phyloP scores from a whole-genome alignment of 1,140 invertebrate genomes.

The Leptopilina clavipes region DNA sequence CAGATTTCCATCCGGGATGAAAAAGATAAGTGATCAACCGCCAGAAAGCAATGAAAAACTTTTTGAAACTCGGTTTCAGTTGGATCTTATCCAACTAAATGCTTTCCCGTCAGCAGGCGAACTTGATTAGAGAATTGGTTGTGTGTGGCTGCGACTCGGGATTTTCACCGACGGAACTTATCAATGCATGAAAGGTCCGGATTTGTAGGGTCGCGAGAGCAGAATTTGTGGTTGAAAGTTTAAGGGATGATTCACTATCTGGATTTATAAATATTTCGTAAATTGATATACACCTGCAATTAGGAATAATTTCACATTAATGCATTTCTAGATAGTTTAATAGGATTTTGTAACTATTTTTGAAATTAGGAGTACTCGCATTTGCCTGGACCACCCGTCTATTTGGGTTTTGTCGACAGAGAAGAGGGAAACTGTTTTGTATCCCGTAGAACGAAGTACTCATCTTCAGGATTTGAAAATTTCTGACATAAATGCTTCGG shows the following conservation, averaged over 20 bases:
- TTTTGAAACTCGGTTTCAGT: conserved; percentile 3
- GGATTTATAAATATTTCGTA: neutral
- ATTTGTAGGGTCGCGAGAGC: neutral
- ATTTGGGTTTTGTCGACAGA: too few relatives aligned
- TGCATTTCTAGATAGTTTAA: too few relatives aligned
- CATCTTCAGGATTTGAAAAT: too few relatives aligned
- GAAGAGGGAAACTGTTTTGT: too few relatives aligned
- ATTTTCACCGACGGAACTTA: neutral
- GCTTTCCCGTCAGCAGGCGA: neutral
- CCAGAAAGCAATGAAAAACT: conserved; percentile 18
- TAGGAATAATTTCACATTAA: too few relatives aligned
- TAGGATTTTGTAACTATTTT: too few relatives aligned
- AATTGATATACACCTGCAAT: too few relatives aligned
- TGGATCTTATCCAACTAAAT: conserved; percentile 30
- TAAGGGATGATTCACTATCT: conserved; percentile 3
- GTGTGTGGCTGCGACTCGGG: neutral
- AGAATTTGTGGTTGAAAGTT: conserved; percentile 5
- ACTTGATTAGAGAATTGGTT: conserved; percentile 23
- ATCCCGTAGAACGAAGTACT: too few relatives aligned
- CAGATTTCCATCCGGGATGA: conserved; percentile 6
- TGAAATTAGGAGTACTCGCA: too few relatives aligned
- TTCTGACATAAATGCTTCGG: too few relatives aligned
- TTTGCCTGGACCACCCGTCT: too few relatives aligned
- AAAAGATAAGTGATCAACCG: conserved; percentile 32
- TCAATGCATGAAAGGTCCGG: conserved; percentile 9